A percentile compares a stretch with the other conserved stretches of the same genome.
phyloP scores from a whole-genome alignment of 2,888 invertebrate genomes.

The Drosophila borborema region DNA sequence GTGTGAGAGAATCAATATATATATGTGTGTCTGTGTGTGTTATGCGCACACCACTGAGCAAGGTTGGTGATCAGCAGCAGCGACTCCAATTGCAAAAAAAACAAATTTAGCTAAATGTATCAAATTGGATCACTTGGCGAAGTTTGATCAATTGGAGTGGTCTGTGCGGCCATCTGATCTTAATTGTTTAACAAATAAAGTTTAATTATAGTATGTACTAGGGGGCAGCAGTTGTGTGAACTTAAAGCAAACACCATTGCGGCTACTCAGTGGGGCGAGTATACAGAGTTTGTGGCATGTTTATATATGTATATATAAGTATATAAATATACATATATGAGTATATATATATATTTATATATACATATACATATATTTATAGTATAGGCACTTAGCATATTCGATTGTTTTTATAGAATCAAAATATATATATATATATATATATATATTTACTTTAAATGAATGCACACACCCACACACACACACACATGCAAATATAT shows the following conservation, averaged over 20 bases:
- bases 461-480: conserved; percentile 34
- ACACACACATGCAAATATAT: neutral
- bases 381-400: conserved; percentile 78
- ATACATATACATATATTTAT: conserved; percentile 40
- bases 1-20: neutral
- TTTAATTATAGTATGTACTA: conserved; percentile 20
- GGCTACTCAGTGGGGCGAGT: conserved; percentile 60
- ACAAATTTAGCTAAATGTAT: conserved; percentile 6
- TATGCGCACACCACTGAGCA: conserved; percentile 50
- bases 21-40: conserved; percentile 10
- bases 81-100: conserved; percentile 21
- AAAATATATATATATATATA: conserved; percentile 46
- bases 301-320: conserved; percentile 39
- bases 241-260: conserved; percentile 26
- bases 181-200: conserved; percentile 26
- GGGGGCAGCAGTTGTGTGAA: conserved; percentile 23
- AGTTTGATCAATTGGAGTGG: conserved; percentile 10
- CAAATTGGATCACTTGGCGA: neutral
- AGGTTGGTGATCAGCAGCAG: conserved; percentile 20
- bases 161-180: neutral
- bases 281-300: conserved; percentile 32
- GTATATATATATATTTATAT: conserved; percentile 30
- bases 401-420: conserved; percentile 75
- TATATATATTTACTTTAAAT: conserved; percentile 39
- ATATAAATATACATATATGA: conserved; percentile 14